Percentiles rank a stretch among this genome's conserved stretches.
Evolutionary conservation across 2,888 invertebrate genomes (phyloP).

Genomic region (Tortrix viridana): DNA sequence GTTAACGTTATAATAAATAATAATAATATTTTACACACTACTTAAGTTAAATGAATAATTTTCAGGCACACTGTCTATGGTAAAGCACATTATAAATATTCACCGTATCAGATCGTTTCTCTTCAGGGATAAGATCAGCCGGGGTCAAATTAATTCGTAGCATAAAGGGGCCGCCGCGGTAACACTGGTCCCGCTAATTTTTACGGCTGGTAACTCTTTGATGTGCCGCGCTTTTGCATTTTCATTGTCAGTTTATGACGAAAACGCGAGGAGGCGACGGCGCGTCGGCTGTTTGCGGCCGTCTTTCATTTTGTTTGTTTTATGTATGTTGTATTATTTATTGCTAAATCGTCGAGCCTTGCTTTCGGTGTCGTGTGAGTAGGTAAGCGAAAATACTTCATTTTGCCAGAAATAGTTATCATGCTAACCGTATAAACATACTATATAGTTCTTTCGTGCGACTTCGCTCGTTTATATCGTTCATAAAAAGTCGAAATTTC

Average conservation of each 20-base stretch:
- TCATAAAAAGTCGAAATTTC: too few species aligned
- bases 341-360: not conserved
- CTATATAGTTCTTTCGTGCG: too few species aligned
- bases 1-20: too few species aligned
- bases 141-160: slow-evolving; percentile 16
- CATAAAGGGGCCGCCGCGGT: slow-evolving; percentile 19
- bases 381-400: too few species aligned
- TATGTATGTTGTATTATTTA: not conserved
- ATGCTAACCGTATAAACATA: too few species aligned
- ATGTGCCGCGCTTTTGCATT: slow-evolving; percentile 38
- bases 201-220: slow-evolving; percentile 42
- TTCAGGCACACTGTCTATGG: slow-evolving; percentile 5
- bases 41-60: not conserved
- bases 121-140: slow-evolving; percentile 18
- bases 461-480: too few species aligned
- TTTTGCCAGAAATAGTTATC: too few species aligned
- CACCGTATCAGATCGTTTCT: slow-evolving; percentile 9
- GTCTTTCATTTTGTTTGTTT: slow-evolving; percentile 6
- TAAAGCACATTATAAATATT: slow-evolving; percentile 8
- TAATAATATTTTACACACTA: not conserved
- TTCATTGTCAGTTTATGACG: slow-evolving; percentile 27
- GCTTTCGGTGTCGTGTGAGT: not conserved
- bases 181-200: slow-evolving; percentile 31
- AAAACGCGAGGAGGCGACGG: slow-evolving; percentile 11
- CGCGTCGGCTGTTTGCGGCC: slow-evolving; percentile 5